Base-by-base conservation (phyloP, 53 echinoderm and acorn worm species). In the Crossaster papposus region DNA sequence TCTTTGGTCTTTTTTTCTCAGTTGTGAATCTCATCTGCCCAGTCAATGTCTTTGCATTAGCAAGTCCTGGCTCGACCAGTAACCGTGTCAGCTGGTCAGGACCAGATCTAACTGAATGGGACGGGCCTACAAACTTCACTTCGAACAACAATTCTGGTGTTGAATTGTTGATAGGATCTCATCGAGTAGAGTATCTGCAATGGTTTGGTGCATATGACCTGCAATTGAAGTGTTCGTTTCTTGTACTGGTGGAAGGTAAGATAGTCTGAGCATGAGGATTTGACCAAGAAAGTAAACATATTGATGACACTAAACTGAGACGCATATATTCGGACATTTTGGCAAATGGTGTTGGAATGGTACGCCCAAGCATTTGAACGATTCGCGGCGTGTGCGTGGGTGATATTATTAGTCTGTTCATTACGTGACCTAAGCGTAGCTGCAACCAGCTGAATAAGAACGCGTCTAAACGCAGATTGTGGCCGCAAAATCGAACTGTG, bases 91-190 rank as follows among this genome's bases (percentile, higher is more conserved):
- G 12, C 32, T 89, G 89, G 89, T 11, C 18, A 4, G 63, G 62
- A 50, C 89, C 81, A 30, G 70, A 29, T 70, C 34, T 81, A 2
- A 52, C 81, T 54, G 89, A 71, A 71, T 30, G 77, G 63, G 28
- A 37, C 11, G 36, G 79, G 20, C 62, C 78, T 2, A 29, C 35
- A 62, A 36, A 36, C 17, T 33, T 65, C n/a, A 78, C 62, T 2
- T 77, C 64, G n/a, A 64, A 2, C 34, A 29, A 63, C 64, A 18
- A n/a, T 22, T 13, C 65, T 14, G 79, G 79, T 28, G 24, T 2
- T 18, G 52, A 17, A n/a, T 78, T 29, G 31, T 64, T 37, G 15
- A 88, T 72, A 17, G 63, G 65, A 33, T 14, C 37, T 13, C 79
- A 88, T 36, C 50, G n/a, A 36, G 64, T 37, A 34, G 75, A 34